These are phyloP conservation scores for Lordiphosa clarofinis DNA, from an alignment of 1,140 invertebrate genomes.

Conservation along the genomic window DNA sequence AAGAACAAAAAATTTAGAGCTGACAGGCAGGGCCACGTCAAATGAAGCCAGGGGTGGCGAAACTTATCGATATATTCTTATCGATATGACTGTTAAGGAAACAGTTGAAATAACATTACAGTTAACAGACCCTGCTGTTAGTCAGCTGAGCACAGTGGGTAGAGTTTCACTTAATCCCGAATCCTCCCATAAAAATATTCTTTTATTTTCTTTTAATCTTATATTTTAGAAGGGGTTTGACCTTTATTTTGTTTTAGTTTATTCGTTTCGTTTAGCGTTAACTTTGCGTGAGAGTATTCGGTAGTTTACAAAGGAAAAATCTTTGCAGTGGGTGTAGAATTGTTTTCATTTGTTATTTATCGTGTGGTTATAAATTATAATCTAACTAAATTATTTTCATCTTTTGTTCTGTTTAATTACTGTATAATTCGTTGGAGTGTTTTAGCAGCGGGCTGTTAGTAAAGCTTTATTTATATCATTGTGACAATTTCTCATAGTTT, in stretches of 20 bases:
- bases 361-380: conserved; percentile 41
- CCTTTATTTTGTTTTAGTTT: conserved; percentile 58
- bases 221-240: conserved; percentile 56
- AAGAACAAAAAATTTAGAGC: conserved; percentile 15
- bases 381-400: conserved; percentile 31
- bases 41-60: too few species aligned
- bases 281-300: conserved; percentile 72
- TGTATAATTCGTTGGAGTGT: conserved; percentile 41
- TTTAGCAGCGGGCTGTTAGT: conserved; percentile 44
- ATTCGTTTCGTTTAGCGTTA: conserved; percentile 70
- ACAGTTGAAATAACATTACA: too few species aligned
- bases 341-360: conserved; percentile 15
- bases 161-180: too few species aligned
- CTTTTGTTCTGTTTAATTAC: conserved; percentile 20
- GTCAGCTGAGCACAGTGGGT: too few species aligned
- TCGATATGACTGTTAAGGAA: too few species aligned
- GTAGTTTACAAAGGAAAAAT: conserved; percentile 56
- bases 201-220: conserved; percentile 28
- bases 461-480: conserved; percentile 59
- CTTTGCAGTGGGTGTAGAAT: conserved; percentile 45
- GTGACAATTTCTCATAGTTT: conserved; percentile 32
- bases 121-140: too few species aligned
- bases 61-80: too few species aligned
- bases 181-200: conserved; percentile 17
- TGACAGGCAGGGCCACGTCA: conserved; percentile 6